Conservation (phyloP, 2,113 vertebrate genomes). For the Andinoacara biseriatus region DNA sequence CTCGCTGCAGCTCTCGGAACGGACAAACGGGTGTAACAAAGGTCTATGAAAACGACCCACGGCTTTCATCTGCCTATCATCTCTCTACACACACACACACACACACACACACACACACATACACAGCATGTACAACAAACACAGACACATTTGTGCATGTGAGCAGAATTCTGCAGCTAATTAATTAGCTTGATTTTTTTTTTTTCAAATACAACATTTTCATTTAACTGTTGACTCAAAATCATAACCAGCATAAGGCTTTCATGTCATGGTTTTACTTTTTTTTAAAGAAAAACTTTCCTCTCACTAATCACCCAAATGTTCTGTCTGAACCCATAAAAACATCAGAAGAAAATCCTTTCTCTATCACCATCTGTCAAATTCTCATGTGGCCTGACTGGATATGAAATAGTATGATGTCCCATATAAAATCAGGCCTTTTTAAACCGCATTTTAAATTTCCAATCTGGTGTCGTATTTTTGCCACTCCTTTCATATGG, state of each 20-base stretch:
- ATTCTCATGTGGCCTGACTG: background rate
- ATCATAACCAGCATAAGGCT: background rate
- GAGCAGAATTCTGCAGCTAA: background rate
- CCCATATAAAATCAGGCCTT: conserved; percentile 41
- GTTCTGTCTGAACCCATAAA: conserved; percentile 1
- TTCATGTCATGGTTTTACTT: background rate
- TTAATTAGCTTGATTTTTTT: background rate
- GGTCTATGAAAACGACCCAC: conserved; percentile 48
- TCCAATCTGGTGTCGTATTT: conserved; percentile 44
- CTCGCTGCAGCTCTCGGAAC: conserved; percentile 41
- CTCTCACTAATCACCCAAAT: background rate
- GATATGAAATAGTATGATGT: conserved; percentile 39
- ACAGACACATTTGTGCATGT: background rate
- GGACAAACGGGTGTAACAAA: conserved; percentile 39
- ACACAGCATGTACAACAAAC: background rate
- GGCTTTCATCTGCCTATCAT: conserved; percentile 42
- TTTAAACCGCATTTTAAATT: conserved; percentile 38
- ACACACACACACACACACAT: background rate
- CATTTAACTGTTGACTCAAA: background rate
- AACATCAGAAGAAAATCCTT: conserved; percentile 28
- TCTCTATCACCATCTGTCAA: conserved; percentile 42
- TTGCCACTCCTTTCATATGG: conserved; percentile 13
- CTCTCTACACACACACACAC: conserved; percentile 6
- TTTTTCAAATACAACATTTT: background rate
- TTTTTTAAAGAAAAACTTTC: background rate